phyloP scores from a whole-genome alignment of 2,797 vertebrate genomes.

The Philypnodon macrostomus region DNA sequence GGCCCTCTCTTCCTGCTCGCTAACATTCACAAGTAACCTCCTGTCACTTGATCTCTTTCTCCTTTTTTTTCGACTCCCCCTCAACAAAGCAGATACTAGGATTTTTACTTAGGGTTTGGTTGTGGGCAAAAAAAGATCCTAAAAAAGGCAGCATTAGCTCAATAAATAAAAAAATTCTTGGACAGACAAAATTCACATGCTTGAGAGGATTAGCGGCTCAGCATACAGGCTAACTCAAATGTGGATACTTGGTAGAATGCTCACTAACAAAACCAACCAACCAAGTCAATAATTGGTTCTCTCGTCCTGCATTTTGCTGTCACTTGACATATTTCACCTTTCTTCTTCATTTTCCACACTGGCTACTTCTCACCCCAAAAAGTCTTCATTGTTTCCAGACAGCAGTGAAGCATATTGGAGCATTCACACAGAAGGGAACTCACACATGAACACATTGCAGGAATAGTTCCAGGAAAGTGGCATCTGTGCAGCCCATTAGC shows the following conservation, averaged over 20 bases:
- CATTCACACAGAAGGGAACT: constrained; percentile 36
- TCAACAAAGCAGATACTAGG: constrained; percentile 58
- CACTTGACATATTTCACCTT: no score
- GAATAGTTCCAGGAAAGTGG: constrained; percentile 70
- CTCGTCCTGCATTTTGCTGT: no score
- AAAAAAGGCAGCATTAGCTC: no score
- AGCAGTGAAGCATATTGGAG: constrained; percentile 54
- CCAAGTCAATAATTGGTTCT: no score
- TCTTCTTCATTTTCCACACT: no score
- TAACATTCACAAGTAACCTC: constrained; percentile 38
- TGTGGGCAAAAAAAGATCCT: no score
- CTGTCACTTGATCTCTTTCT: constrained; percentile 57
- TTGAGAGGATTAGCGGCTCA: no score
- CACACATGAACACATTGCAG: constrained; percentile 35
- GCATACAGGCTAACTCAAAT: no score
- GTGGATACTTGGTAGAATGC: no score
- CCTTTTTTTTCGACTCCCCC: constrained; percentile 64
- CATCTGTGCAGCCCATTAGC: constrained; percentile 72
- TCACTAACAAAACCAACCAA: no score
- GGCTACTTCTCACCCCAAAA: constrained; percentile 40
- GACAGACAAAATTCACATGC: no score
- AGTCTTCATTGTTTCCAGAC: constrained; percentile 69
- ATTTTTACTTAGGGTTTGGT: constrained; percentile 52
- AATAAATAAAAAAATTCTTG: no score
- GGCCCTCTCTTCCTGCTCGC: constrained; percentile 32